These are phyloP conservation scores for Thryonomys swinderianus DNA, from an alignment of 2,113 vertebrate genomes.

Conservation along the genomic window DNA sequence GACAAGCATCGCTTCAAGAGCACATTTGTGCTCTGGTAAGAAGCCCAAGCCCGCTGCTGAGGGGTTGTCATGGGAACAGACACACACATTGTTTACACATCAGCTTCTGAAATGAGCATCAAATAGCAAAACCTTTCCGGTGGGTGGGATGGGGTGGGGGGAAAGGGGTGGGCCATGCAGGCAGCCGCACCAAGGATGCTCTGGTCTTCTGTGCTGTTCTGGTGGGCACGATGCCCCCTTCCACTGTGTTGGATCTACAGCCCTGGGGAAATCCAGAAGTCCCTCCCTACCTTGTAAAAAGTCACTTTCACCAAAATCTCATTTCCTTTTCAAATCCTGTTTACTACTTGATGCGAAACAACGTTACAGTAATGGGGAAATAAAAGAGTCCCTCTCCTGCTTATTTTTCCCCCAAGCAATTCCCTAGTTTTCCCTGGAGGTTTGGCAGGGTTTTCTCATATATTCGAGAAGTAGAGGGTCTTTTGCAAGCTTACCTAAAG, in stretches of 20 bases:
- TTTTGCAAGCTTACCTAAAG: background rate
- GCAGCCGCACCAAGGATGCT: background rate
- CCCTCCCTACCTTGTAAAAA: fast-evolving
- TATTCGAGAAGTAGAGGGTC: background rate
- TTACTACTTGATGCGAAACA: background rate
- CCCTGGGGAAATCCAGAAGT: background rate
- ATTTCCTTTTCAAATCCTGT: slow-evolving; percentile 8
- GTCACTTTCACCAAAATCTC: background rate
- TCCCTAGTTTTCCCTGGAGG: background rate
- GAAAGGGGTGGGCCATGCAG: background rate
- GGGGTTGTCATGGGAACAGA: slow-evolving; percentile 78
- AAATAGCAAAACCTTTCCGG: slow-evolving; percentile 35
- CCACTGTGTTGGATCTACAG: background rate
- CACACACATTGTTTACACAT: slow-evolving; percentile 42
- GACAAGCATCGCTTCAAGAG: slow-evolving; percentile 52
- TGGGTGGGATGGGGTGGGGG: background rate
- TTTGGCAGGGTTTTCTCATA: background rate
- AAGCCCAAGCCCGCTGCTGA: slow-evolving; percentile 17
- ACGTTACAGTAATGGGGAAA: background rate
- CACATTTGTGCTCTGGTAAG: slow-evolving; percentile 23
- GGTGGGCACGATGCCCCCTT: fast-evolving
- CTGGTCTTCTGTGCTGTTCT: background rate
- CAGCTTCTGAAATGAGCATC: slow-evolving; percentile 55
- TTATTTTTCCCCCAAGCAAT: background rate
- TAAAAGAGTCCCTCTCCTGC: background rate